A percentile compares a stretch with the other conserved stretches of the same genome.
These are phyloP conservation scores for Orchestes rusci DNA, from an alignment of 2,888 invertebrate species.

Conservation along the genomic window DNA sequence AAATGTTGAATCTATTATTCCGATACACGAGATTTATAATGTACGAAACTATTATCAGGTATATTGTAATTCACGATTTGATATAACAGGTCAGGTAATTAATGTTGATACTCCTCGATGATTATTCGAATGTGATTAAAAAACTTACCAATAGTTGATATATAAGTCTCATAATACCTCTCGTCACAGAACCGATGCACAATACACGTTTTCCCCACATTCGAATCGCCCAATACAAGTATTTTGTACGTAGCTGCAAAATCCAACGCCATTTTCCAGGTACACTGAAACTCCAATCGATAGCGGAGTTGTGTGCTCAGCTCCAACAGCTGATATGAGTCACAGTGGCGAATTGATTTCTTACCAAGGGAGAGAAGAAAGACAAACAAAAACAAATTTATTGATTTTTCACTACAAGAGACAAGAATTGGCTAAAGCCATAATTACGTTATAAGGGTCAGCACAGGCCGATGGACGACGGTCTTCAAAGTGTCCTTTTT, in stretches of 20 bases:
- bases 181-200: conserved; percentile 87
- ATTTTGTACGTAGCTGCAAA: conserved; percentile 84
- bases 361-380: background rate
- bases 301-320: too few relatives aligned
- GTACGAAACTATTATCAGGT: too few relatives aligned
- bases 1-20: too few relatives aligned
- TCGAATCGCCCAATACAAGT: conserved; percentile 79
- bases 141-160: conserved; percentile 79
- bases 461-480: conserved; percentile 86
- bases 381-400: too few relatives aligned
- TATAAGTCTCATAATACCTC: conserved; percentile 83
- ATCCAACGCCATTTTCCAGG: conserved; percentile 71
- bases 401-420: conserved; percentile 13
- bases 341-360: too few relatives aligned
- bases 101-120: too few relatives aligned
- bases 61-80: too few relatives aligned
- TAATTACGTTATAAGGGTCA: conserved; percentile 78
- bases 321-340: too few relatives aligned
- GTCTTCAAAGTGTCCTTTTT: conserved; percentile 89
- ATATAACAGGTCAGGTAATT: too few relatives aligned
- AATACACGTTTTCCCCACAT: conserved; percentile 86
- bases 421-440: conserved; percentile 72
- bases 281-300: too few relatives aligned
- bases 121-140: too few relatives aligned
- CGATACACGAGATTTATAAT: too few relatives aligned